phyloP scores from a whole-genome alignment of 2,113 vertebrate genomes.

The Nycticorax nycticorax region DNA sequence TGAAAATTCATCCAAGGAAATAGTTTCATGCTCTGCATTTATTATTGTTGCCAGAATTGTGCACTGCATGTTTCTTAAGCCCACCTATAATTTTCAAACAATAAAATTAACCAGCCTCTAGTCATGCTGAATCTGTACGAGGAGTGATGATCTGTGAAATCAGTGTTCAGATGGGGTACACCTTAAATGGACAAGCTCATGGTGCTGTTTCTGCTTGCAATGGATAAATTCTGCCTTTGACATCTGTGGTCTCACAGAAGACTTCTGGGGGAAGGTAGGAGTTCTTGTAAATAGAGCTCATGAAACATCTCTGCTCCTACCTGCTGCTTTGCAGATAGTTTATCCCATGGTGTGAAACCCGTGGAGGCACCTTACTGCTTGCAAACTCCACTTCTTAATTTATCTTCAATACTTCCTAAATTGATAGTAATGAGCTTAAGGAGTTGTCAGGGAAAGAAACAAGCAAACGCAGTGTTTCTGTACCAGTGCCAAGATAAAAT shows the following conservation, averaged over 20 bases:
- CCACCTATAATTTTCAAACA: accelerated
- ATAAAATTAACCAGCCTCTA: not conserved
- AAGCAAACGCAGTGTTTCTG: not conserved
- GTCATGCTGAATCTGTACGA: not conserved
- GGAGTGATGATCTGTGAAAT: not conserved
- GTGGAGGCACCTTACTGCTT: not conserved
- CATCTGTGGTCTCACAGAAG: not conserved
- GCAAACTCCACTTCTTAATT: conserved; percentile 8
- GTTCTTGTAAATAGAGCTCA: not conserved
- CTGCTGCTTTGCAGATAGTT: not conserved
- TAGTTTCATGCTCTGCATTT: not conserved
- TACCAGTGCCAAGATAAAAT: not conserved
- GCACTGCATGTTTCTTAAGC: not conserved
- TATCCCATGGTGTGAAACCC: not conserved
- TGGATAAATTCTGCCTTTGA: not conserved
- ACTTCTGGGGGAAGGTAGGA: not conserved
- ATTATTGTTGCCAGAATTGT: not conserved
- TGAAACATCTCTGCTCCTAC: not conserved
- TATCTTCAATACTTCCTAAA: conserved; percentile 10
- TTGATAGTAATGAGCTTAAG: conserved; percentile 24
- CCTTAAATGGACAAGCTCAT: not conserved
- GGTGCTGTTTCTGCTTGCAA: accelerated
- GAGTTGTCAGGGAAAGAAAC: not conserved
- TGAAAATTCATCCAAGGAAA: not conserved
- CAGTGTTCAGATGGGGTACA: not conserved